Base-by-base conservation (phyloP, 2,797 vertebrate species). In the Naso thynnoides region DNA sequence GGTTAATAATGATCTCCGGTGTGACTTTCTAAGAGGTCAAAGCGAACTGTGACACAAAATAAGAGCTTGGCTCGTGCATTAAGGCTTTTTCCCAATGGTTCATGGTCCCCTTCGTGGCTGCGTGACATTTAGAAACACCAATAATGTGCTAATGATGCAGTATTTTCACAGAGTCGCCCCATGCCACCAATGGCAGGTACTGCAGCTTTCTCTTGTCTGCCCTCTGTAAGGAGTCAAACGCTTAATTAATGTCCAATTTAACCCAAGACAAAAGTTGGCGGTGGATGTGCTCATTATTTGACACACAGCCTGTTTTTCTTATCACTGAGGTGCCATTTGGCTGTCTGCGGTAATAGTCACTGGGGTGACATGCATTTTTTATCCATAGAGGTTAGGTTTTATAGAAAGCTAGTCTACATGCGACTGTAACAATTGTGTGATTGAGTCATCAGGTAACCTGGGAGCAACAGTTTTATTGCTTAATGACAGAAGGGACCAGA, bases 141-240 rank as follows among this genome's bases (percentile, higher is more conserved):
- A 91, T 93, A 93, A 93, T 90, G 83, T 86, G 89, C 87, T 94
- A 94, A 94, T 92, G 91, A 93, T 92, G 91, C 86, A 76, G 73
- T 69, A 69, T 91, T 91, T 92, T 91, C 65, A 87, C 57, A 79
- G 73, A 85, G 78, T 70, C 76, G 81, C 65, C 84, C 81, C 70
- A 14, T 55, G 83, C 58, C 81, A 83, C 85, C 64, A 63, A 55
- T 24, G 63, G 72, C 79, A 88, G 86, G 83, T 87, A 70, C 52
- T 56, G 74, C 72, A 66, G 73, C 54, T 80, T 70, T 70, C 70
- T 87, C 65, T 56, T 65, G 42, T 73, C 76, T 75, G 74, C 47
- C 70, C 75, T 79, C 73, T 79, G 73, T 54, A 53, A 82, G 52
- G 69, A 84, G 76, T 88, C 61, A 81, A 83, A 83, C 66, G 73